Conservation (phyloP, 92 coral and sea anemone genomes). For the Zoanthus sociatus region DNA sequence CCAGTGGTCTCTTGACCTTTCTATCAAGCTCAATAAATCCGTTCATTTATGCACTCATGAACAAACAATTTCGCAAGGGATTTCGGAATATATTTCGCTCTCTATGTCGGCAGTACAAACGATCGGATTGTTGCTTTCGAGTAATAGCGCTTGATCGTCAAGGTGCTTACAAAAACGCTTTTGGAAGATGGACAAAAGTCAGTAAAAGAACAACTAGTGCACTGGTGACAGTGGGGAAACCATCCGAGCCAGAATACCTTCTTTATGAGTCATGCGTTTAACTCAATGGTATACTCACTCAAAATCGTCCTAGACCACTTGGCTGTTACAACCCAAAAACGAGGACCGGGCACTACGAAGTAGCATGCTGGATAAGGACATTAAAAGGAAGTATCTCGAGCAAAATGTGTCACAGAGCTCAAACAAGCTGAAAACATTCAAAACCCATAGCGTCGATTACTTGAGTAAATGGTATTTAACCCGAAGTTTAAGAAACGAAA, state of each 20-base stretch:
- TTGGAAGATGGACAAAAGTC: neutral
- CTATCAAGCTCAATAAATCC: conserved; percentile 85
- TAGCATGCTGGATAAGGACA: no score
- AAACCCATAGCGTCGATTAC: no score
- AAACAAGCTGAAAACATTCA: no score
- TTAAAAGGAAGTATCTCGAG: no score
- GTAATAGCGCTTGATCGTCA: conserved; percentile 25
- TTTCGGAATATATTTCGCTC: conserved; percentile 79
- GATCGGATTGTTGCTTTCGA: conserved; percentile 12
- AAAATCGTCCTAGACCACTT: no score
- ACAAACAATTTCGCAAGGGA: conserved; percentile 84
- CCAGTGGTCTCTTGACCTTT: conserved; percentile 72
- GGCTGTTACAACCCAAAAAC: no score
- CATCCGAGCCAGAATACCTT: conserved; percentile 22
- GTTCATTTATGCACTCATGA: conserved; percentile 82
- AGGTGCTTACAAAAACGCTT: neutral
- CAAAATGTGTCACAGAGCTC: no score
- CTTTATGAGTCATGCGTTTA: conserved; percentile 38
- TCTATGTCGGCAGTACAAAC: conserved; percentile 62
- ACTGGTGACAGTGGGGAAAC: conserved; percentile 19
- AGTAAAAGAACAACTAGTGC: conserved; percentile 38
- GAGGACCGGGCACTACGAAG: no score
- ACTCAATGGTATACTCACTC: neutral
- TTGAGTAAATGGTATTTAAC: no score
- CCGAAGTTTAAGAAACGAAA: no score